Conservation (phyloP, 2,797 vertebrate genomes). For the Semaprochilodus insignis region DNA sequence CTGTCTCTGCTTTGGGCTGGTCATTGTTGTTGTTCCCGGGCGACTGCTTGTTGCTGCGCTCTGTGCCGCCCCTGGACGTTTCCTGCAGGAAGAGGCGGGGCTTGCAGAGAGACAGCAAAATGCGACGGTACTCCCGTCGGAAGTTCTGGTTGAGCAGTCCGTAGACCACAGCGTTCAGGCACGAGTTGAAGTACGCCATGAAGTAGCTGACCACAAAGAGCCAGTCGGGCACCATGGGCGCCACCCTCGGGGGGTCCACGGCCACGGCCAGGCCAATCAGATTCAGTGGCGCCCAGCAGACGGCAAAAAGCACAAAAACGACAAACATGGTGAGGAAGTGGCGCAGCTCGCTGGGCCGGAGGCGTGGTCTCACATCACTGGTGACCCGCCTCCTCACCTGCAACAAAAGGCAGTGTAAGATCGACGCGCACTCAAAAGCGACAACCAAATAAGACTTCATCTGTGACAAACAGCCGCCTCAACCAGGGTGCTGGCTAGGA, state of each 20-base stretch:
- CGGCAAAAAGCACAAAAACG: conserved; percentile 88
- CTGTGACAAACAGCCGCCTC: no score
- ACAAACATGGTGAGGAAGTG: conserved; percentile 91
- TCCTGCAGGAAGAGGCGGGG: conserved; percentile 83
- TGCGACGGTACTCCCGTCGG: conserved; percentile 85
- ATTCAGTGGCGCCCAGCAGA: conserved; percentile 90
- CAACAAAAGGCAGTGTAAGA: not conserved
- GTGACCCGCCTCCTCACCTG: conserved; percentile 81
- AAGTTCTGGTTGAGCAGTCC: conserved; percentile 92
- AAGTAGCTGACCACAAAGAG: conserved; percentile 88
- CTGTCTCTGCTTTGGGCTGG: conserved; percentile 78
- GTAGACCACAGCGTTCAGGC: conserved; percentile 89
- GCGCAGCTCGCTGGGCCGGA: conserved; percentile 80
- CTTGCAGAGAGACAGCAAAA: conserved; percentile 82
- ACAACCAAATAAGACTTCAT: not conserved
- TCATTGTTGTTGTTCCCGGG: conserved; percentile 86
- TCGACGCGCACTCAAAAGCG: not conserved
- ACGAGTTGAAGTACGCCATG: conserved; percentile 92
- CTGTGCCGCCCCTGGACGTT: conserved; percentile 80
- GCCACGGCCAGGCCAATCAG: conserved; percentile 86
- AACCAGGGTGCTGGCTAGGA: no score
- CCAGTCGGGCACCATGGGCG: conserved; percentile 83
- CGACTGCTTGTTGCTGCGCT: conserved; percentile 83
- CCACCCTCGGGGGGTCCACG: conserved; percentile 78
- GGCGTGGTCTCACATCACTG: conserved; percentile 76